Evolutionary conservation across 2,797 vertebrate genomes (phyloP), one percentile per base, ranked within the genome.

Genomic region (Danio aesculapii): DNA sequence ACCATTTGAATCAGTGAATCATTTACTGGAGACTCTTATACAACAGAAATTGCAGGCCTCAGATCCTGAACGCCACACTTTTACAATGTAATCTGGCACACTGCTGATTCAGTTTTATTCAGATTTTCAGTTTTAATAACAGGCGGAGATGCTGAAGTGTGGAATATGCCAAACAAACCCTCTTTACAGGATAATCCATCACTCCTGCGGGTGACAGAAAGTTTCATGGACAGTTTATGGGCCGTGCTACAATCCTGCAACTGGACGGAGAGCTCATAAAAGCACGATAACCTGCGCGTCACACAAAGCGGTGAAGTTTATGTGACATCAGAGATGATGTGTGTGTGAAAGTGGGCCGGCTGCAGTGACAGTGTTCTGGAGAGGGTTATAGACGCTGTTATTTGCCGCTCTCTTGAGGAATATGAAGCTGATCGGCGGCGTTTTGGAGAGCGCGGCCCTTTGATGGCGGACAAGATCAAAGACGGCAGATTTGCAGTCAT

Each of bases 381-480:
- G 47, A 71, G 84, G 86, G 89, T 91, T 90, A 89, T 84, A 86
- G 87, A 84, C 88, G 69, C 61, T 88, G 87, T 87, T 86, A 90
- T 87, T 88, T 85, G 88, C 87, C 76, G 67, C 86, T 88, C 85
- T 90, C 86, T 89, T 79, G 75, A 87, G 88, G 87, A 87, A 84
- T 87, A 88, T 83, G 82, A 91, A 91, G 84, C 77, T 75, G 86
- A 85, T 83, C 77, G 81, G 78, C 82, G 84, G 87, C 89, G 87
- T 91, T 89, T 85, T 84, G 85, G 86, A 88, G 87, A 81, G 86
- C 46, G 57, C 86, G 85, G 88, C 82, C 86, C 90, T 93, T 92
- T 93, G 91, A 93, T 92, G 90, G 89, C 84, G 89, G 84, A 78
- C 84, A 86, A 89, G 90, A 94, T 94, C 92, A 94, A 94, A 94